Conservation (phyloP, 2,113 vertebrate species). For the Eublepharis macularius region DNA sequence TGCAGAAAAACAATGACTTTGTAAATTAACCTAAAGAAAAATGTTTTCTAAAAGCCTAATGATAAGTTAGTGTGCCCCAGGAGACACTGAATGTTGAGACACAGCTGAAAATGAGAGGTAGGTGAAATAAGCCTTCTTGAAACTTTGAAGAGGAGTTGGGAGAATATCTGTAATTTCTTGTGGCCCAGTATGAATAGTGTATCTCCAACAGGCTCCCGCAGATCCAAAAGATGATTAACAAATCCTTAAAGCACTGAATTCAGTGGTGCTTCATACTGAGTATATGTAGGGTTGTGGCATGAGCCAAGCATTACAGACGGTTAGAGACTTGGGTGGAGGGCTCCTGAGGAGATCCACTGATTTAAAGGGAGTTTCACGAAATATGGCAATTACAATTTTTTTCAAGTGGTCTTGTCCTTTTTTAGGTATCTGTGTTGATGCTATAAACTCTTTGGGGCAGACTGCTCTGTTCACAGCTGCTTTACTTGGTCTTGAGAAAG, state of each 20-base stretch:
- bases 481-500: slow-evolving; percentile 76
- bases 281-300: too few species aligned
- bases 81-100: too few species aligned
- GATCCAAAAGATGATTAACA: not conserved
- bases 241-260: not conserved
- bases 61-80: too few species aligned
- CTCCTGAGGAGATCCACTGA: not conserved
- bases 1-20: too few species aligned
- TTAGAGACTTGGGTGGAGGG: not conserved
- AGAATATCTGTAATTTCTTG: too few species aligned
- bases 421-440: slow-evolving; percentile 78
- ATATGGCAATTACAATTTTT: rapidly evolving
- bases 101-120: too few species aligned
- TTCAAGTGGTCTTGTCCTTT: not conserved
- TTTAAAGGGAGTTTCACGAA: not conserved
- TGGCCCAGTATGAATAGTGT: too few species aligned
- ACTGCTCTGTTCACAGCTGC: slow-evolving; percentile 82
- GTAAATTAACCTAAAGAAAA: too few species aligned
- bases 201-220: not conserved
- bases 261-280: not conserved
- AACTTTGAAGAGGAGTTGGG: too few species aligned
- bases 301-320: not conserved
- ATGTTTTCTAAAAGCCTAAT: too few species aligned
- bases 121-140: too few species aligned
- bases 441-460: slow-evolving; percentile 82